A percentile compares a stretch with the other conserved stretches of the same genome.
phyloP scores from a whole-genome alignment of 2,113 vertebrate genomes.

The Elephantulus edwardii region DNA sequence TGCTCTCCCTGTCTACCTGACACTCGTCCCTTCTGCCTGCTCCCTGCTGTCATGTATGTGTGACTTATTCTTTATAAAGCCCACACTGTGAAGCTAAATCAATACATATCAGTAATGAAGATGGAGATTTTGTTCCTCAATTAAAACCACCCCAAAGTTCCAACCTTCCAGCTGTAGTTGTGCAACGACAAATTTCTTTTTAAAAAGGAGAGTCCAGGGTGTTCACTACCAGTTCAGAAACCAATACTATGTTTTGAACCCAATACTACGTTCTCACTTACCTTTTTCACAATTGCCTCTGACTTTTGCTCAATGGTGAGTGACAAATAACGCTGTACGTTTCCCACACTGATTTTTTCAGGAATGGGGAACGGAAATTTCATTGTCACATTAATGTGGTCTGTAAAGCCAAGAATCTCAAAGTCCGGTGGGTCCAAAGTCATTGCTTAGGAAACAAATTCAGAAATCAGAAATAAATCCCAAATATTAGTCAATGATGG shows the following conservation, averaged over 20 bases:
- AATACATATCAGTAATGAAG: not conserved
- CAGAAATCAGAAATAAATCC: not conserved
- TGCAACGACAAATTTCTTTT: not conserved
- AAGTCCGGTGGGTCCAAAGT: constrained; percentile 78
- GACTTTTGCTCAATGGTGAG: not conserved
- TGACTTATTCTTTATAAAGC: not conserved
- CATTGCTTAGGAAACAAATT: constrained; percentile 62
- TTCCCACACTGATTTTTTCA: not conserved
- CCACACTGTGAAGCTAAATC: not conserved
- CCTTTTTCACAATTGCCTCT: not conserved
- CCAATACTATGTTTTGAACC: not conserved
- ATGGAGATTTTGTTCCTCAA: not conserved
- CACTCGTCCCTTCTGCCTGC: not conserved
- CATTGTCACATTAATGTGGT: constrained; percentile 76
- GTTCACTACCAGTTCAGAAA: not conserved
- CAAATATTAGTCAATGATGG: accelerated
- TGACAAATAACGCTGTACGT: accelerated
- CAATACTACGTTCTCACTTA: not conserved
- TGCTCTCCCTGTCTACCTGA: not conserved
- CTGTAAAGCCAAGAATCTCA: constrained; percentile 59
- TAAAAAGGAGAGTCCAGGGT: not conserved
- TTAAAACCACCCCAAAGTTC: not conserved
- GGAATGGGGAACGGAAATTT: constrained; percentile 49
- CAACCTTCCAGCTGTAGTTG: not conserved
- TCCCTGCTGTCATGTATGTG: not conserved